Base-by-base conservation (phyloP, 2,113 vertebrate species). In the Pangasianodon gigas region DNA sequence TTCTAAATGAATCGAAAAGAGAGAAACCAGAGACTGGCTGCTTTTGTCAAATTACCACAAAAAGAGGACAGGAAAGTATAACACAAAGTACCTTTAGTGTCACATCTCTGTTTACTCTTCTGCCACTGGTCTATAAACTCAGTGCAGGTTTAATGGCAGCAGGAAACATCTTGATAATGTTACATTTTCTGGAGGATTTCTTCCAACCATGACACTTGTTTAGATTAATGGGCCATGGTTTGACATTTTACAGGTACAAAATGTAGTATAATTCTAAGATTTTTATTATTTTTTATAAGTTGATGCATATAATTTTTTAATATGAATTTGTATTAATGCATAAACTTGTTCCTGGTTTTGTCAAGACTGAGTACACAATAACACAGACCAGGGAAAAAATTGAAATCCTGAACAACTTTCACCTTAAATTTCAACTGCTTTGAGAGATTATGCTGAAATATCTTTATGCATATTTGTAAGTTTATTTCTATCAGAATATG, bases 41-140 rank as follows among this genome's bases (percentile, higher is more conserved):
- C 71, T 75, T 90, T 89, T 89, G 93, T 94, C 91, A 85, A 79
- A 87, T 91, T 89, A 91, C 87, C 90, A 91, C 87, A 92, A 94
- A 96, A 92, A 94, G 58, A 95, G 88, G 67, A 82, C 91, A 84
- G 92, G 88, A n/a, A 89, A 77, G 85, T 65, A 82, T 89, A 92
- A 90, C 62, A 74, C 60, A 90, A 88, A 86, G 92, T 93, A 86
- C 91, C 91, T 80, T 93, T 92, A 94, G 91, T 95, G 93, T 95
- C 92, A 84, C 89, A 54, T 91, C 91, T 93, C 90, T 89, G 94
- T 95, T 96, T 96, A 95, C 94, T 94, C 74, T 87, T 88, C 92
- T 92, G 94, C 87, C 94, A 94, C 90, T 60, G 74, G 75, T 90
- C 87, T 94, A 91, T 96, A 95, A 96, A 96, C 93, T 88, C 58